Evolutionary conservation across 1,140 invertebrate species (phyloP), one percentile per base, ranked within the genome.

Genomic region (Physella acuta): DNA sequence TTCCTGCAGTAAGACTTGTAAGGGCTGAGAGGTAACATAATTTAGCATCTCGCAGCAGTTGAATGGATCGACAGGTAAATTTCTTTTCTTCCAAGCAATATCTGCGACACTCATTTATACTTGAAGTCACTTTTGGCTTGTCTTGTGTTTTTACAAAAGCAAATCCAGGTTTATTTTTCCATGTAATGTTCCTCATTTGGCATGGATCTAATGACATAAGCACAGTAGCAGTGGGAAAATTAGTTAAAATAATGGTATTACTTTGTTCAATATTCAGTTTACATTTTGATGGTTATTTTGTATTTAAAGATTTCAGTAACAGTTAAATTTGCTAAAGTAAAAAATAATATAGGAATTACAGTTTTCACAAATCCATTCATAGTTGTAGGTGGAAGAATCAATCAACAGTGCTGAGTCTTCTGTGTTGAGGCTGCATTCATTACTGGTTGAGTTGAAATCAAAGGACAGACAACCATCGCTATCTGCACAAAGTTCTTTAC

Each of bases 311-410:
- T n/a, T n/a, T n/a, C n/a, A n/a, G n/a, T n/a, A n/a, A n/a, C n/a
- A n/a, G n/a, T n/a, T n/a, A n/a, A n/a, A n/a, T n/a, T n/a, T n/a
- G n/a, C n/a, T n/a, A 28, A 49, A 16, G 26, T 8, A 60, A 1
- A 33, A 11, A 28, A 14, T 11, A 14, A 56, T n/a, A 56, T 14
- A 8, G 26, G 26, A 72, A 73, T 72, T 66, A 79, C 78, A 72
- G 65, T 79, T 78, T 24, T 73, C 52, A 73, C 78, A 79, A 26
- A 73, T 69, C 78, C 78, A 79, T 70, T 76, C 71, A 55, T 60
- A 60, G 26, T 76, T 71, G 8, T 51, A 44, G 5, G 52, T 44
- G 8, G 8, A 11, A 11, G 8, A 8, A 44, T 44, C 39, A 11
- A 20, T 8, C 8, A 11, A 44, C 8, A 44, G 39, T 8, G 8